A percentile compares a stretch with the other conserved stretches of the same genome.
Conservation (phyloP, 2,797 vertebrate genomes). For the Morelia viridis region DNA sequence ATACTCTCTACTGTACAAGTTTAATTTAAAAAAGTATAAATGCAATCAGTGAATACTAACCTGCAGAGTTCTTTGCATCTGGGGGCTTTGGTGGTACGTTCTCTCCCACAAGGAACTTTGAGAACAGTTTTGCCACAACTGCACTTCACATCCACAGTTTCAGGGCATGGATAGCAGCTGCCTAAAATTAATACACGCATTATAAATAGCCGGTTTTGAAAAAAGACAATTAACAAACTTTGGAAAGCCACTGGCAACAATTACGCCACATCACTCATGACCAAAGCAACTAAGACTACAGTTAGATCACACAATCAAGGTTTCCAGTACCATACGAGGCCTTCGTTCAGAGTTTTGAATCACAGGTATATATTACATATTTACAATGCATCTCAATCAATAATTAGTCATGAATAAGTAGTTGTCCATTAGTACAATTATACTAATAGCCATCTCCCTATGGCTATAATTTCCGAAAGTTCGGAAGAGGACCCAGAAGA, state of each 20-base stretch:
- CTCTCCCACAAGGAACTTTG: constrained; percentile 89
- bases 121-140: constrained; percentile 79
- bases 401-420: not conserved
- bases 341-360: constrained; percentile 1
- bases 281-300: not conserved
- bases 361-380: not conserved
- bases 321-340: not conserved
- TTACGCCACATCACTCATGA: not conserved
- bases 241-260: not conserved
- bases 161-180: constrained; percentile 91
- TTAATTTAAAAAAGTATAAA: not conserved
- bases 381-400: not conserved
- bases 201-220: not conserved
- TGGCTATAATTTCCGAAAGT: constrained; percentile 14
- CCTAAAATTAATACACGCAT: constrained; percentile 70
- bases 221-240: not conserved
- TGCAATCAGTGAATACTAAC: constrained; percentile 65
- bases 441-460: not conserved
- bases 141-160: constrained; percentile 85
- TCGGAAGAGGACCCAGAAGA: constrained; percentile 14
- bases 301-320: not conserved
- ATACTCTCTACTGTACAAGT: not conserved
- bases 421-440: not conserved
- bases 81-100: constrained; percentile 88
- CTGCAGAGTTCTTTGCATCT: constrained; percentile 89